Evolutionary conservation across 2,888 invertebrate genomes (phyloP), one percentile per base, ranked within the genome.

Genomic region (Marronus borbonicus): DNA sequence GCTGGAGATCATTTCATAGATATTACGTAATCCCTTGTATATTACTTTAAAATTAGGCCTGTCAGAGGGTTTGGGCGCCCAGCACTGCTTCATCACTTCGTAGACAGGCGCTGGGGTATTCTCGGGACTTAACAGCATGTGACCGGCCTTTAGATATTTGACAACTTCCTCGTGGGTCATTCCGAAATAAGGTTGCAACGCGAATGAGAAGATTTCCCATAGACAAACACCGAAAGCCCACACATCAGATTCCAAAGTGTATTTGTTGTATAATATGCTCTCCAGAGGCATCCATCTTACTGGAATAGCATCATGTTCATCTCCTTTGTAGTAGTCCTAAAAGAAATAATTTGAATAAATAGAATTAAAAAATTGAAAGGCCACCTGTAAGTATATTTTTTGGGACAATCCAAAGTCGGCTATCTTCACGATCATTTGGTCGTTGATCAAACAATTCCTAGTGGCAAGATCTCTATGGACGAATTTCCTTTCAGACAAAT

Each of bases 271-370:
- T 76, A 98, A 90, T 87, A 98, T 98, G 88, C 98, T 96, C 89
- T 98, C 98, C 80, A 98, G 90, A 28, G 98, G 98, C 98, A 98
- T 98, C 98, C 98, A 98, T 87, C 98, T 92, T 31, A 98, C 97
- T 50, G 98, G 98, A 83, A 98, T 97, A 17, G 98, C 98, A 89
- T 97, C 97, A 87, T 97, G 95, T 86, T 97, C 97, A 88, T 97
- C 95, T 12, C 98, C 98, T 88, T 97, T 97, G 88, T 98, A 98
- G 87, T 98, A 98, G 88, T 97, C 97, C 90, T 87, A 77, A 49
- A 82, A 74, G 8, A 44, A 12, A 12, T 1, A 44, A 44, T 44
- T 36, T 5, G 12, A 44, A 44, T 8, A 12, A 44, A 8, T 44
- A 12, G 44, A 8, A 44, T 44, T 44, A 44, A 12, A 12, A 12